Base-by-base conservation (phyloP, 2,797 vertebrate genomes). In the Dendrocincla tyrannina region DNA sequence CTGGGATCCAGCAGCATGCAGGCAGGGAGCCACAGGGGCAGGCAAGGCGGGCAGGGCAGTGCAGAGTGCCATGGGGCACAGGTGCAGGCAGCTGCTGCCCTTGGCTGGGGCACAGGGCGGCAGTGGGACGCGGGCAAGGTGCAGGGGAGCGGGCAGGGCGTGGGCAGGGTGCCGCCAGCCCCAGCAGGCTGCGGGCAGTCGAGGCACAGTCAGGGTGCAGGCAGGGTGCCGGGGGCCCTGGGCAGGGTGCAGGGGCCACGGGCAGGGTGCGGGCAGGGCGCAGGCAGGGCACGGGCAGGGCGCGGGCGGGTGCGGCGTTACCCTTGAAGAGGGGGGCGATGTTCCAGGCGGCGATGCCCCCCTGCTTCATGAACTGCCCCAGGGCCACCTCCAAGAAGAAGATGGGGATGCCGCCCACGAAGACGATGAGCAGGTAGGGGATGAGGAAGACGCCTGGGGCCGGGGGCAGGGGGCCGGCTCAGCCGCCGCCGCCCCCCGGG, bases 311-410 rank as follows among this genome's bases (percentile, higher is more conserved):
- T 0, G 16, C 8, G 8, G 81, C 13, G 0, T 91, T 93, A 99
- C 99, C 99, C 98, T 98, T 99, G 94, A 99, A 99, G 94, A 99
- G 98, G 35, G 99, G 99, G 55, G 98, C 98, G 18, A 99, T 99
- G 97, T 99, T 99, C 99, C 99, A 99, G 59, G 99, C 98, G 73
- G 98, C 98, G 73, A 99, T 98, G 33, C 99, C 99, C 82, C 99
- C 99, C 95, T 99, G 98, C 96, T 99, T 99, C 99, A 99, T 99
- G 96, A 99, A 99, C 97, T 99, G 99, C 75, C 99, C 99, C 95
- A 99, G 96, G 41, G 99, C 98, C 86, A 99, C 98, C 97, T 99
- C 99, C 97, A 99, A 97, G 97, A 99, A 99, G 98, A 99, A 99
- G 92, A 99, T 98, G 8, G 99, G 99, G 88, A 99, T 98, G 60